Conservation (phyloP, 2,888 invertebrate species). For the Latheticus oryzae region DNA sequence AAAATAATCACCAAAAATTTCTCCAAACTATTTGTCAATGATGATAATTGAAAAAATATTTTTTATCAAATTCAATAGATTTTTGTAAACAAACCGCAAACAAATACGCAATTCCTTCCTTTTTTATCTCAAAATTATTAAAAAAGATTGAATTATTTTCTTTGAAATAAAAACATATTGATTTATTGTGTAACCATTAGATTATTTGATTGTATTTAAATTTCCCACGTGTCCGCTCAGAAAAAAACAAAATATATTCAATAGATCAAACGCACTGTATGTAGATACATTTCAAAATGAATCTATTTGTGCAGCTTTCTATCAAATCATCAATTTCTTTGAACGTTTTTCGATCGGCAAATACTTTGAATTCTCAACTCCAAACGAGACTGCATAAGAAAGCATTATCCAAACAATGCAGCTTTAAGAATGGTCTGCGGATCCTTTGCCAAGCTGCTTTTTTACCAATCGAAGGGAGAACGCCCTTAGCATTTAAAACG, state of each 20-base stretch:
- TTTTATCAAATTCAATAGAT: no score
- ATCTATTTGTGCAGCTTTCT: constrained; percentile 26
- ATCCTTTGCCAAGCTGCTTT: constrained; percentile 44
- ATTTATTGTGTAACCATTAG: no score
- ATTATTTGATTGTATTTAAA: constrained; percentile 26
- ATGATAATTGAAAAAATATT: no score
- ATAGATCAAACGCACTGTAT: no score
- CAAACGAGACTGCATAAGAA: constrained; percentile 62
- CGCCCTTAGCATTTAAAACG: constrained; percentile 63
- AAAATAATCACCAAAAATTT: no score
- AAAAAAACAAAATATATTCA: no score
- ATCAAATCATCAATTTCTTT: constrained; percentile 48
- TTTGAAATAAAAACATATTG: constrained; percentile 1
- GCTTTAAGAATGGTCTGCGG: constrained; percentile 50
- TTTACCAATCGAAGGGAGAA: constrained; percentile 48
- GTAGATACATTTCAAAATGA: background rate
- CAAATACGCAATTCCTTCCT: no score
- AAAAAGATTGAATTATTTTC: no score
- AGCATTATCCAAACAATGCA: constrained; percentile 64
- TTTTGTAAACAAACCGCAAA: no score
- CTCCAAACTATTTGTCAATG: no score
- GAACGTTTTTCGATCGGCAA: constrained; percentile 49
- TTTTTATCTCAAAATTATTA: no score
- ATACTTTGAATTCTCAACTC: constrained; percentile 53
- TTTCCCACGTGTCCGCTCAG: no score